These are phyloP conservation scores for Hemibagrus wyckioides DNA, from an alignment of 2,113 vertebrate species.

Conservation along the genomic window DNA sequence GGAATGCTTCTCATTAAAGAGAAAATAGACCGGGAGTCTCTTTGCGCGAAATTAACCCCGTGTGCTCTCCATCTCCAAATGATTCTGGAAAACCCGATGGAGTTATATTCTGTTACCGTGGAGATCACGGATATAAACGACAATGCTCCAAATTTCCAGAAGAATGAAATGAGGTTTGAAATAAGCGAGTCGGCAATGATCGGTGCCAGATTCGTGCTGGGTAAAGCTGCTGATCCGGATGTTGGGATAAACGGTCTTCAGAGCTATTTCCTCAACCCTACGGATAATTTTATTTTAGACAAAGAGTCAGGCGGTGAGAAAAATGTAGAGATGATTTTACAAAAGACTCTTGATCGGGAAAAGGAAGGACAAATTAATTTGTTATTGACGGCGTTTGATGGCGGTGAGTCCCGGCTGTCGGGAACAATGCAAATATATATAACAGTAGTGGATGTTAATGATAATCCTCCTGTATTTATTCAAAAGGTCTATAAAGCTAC, in stretches of 20 bases:
- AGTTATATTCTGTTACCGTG: conserved; percentile 62
- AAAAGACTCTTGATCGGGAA: conserved; percentile 66
- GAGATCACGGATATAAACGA: conserved; percentile 55
- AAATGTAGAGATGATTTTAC: conserved; percentile 59
- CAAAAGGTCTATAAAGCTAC: conserved; percentile 52
- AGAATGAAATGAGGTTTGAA: conserved; percentile 48
- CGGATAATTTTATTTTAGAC: conserved; percentile 54
- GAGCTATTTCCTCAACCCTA: conserved; percentile 54
- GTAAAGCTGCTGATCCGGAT: conserved; percentile 58
- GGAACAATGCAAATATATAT: conserved; percentile 62
- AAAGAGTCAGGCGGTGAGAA: conserved; percentile 54
- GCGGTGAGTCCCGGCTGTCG: conserved; percentile 61
- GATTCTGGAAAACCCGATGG: conserved; percentile 66
- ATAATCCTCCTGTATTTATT: conserved; percentile 55
- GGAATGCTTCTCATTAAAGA: conserved; percentile 58
- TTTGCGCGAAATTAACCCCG: conserved; percentile 50
- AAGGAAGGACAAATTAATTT: conserved; percentile 46
- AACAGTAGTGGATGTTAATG: conserved; percentile 57
- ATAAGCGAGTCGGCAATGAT: conserved; percentile 56
- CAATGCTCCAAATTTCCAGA: conserved; percentile 46
- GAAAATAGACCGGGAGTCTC: conserved; percentile 60
- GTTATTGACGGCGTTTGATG: conserved; percentile 60
- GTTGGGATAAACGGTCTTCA: conserved; percentile 58
- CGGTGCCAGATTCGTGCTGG: conserved; percentile 62
- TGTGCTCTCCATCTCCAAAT: conserved; percentile 57